These are phyloP conservation scores for Rugalucina vietnamica DNA, from an alignment of 2,888 invertebrate genomes.

Conservation along the genomic window DNA sequence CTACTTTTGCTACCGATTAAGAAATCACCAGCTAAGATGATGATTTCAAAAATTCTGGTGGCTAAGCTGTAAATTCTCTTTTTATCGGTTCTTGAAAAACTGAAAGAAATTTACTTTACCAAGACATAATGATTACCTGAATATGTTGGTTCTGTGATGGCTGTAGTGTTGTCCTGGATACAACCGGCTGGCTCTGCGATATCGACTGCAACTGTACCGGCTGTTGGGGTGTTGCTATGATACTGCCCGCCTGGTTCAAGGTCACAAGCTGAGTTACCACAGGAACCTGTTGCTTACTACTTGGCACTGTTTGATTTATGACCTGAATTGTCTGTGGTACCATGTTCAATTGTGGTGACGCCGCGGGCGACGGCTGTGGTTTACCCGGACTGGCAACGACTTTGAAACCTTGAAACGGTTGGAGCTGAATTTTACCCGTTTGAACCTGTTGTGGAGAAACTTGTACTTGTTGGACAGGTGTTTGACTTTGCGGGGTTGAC, in stretches of 20 bases:
- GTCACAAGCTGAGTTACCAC: slow-evolving; percentile 74
- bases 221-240: slow-evolving; percentile 64
- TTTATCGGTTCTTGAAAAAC: too few relatives aligned
- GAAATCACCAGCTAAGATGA: too few relatives aligned
- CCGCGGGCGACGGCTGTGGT: slow-evolving; percentile 61
- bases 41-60: too few relatives aligned
- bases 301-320: slow-evolving; percentile 56
- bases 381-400: slow-evolving; percentile 64
- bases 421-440: slow-evolving; percentile 70
- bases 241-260: slow-evolving; percentile 67
- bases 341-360: slow-evolving; percentile 59
- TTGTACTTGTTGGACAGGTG: slow-evolving; percentile 59
- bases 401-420: slow-evolving; percentile 59
- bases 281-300: slow-evolving; percentile 55
- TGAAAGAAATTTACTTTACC: too few relatives aligned
- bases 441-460: slow-evolving; percentile 66
- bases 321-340: slow-evolving; percentile 63
- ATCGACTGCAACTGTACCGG: slow-evolving; percentile 71
- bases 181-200: slow-evolving; percentile 69
- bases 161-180: slow-evolving; percentile 63
- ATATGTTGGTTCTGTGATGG: slow-evolving; percentile 29
- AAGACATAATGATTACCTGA: slow-evolving; percentile 43
- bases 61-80: too few relatives aligned
- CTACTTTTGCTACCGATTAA: too few relatives aligned
- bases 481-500: slow-evolving; percentile 34